Evolutionary conservation across 1,140 invertebrate genomes (phyloP), one percentile per base, ranked within the genome.

Genomic region (Heterodera carotae): DNA sequence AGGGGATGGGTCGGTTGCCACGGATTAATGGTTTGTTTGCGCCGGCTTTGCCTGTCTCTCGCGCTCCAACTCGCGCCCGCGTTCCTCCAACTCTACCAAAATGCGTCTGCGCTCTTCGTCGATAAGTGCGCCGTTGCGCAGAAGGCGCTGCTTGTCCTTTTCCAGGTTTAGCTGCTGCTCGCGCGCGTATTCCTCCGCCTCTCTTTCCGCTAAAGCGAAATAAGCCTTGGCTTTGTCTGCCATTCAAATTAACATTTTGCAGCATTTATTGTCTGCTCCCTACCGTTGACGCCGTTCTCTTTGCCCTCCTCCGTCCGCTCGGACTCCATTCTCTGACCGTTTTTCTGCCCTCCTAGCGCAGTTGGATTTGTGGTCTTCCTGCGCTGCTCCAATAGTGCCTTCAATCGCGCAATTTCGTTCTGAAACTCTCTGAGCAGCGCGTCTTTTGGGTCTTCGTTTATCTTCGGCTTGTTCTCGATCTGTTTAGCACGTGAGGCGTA

Each of bases 381-480:
- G 70, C 89, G 86, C 34, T 87, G 85, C 82, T 90, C 90, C 43
- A 87, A 64, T 70, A 83, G 79, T 31, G 27, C 53, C 59, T 78
- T 80, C 10, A 87, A 75, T 31, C 81, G 69, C 2, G 75, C 43
- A 60, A 87, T 88, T 74, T 86, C 81, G 10, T 87, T 84, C 76
- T 95, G 93, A 89, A 94, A 95, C 89, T 95, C 92, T 84, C 93
- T 90, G 12, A 96, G 89, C 83, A 95, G 91, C 43, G 93, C 93
- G 89, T 96, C 94, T 89, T 95, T 95, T 0, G 95, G 94, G 90
- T 97, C 95, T 89, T 97, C 94, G 89, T 97, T 97, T 79, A 96
- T 93, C 80, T 93, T 92, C 6, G 95, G 95, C 88, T 94, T 93
- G 90, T 97, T 97, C 90, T 96, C 94, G 84, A 97, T 97, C 80